Conservation (phyloP, 2,888 invertebrate genomes). For the Teinopalpus imperialis region DNA sequence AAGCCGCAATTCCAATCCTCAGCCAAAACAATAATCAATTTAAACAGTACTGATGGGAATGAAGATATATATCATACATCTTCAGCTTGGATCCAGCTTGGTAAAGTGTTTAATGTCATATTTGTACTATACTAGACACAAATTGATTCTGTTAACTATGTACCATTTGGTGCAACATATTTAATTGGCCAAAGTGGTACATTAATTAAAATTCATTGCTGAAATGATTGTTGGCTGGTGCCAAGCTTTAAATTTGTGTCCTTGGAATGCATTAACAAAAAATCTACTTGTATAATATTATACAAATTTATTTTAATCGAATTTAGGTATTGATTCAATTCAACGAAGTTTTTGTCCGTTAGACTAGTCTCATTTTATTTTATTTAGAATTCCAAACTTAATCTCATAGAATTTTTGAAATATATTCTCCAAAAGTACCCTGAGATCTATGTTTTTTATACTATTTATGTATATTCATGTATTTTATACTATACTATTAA, state of each 20-base stretch:
- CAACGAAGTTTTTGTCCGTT: slow-evolving; percentile 21
- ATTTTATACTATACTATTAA: too few species aligned
- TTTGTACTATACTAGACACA: slow-evolving; percentile 37
- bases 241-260: slow-evolving; percentile 52
- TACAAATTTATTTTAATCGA: neutral
- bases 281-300: too few species aligned
- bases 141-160: slow-evolving; percentile 34
- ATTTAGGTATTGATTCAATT: slow-evolving; percentile 11
- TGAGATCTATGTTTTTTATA: neutral
- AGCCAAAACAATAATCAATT: slow-evolving; percentile 60
- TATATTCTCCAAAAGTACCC: neutral
- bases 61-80: slow-evolving; percentile 35
- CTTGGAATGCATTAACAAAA: slow-evolving; percentile 30
- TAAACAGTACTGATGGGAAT: slow-evolving; percentile 11
- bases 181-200: slow-evolving; percentile 57
- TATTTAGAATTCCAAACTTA: slow-evolving; percentile 16
- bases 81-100: slow-evolving; percentile 46
- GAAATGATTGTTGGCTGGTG: slow-evolving; percentile 43
- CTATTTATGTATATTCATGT: too few species aligned
- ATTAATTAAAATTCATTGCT: slow-evolving; percentile 44
- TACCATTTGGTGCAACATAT: slow-evolving; percentile 44
- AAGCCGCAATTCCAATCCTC: slow-evolving; percentile 59
- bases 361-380: slow-evolving; percentile 20
- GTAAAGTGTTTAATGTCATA: slow-evolving; percentile 62
- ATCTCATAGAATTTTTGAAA: slow-evolving; percentile 1